A percentile compares a stretch with the other conserved stretches of the same genome.
Conservation (phyloP, 2,888 invertebrate species). For the Cephus pygmeus region DNA sequence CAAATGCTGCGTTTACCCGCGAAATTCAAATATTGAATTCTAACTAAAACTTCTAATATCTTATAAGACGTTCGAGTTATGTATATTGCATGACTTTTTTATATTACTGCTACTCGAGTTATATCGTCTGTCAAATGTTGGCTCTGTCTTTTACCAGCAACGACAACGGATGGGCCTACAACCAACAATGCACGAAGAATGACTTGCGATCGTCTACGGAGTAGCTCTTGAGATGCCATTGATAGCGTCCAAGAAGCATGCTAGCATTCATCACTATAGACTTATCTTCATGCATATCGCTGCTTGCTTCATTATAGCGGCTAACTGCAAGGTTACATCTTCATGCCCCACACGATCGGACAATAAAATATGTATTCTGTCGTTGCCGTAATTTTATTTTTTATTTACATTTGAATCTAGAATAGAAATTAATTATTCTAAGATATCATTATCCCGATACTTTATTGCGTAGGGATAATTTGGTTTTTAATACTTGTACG, state of each 20-base stretch:
- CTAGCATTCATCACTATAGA: constrained; percentile 47
- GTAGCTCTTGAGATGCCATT: constrained; percentile 39
- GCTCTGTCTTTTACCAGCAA: background rate
- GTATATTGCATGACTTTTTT: background rate
- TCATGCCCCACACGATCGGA: constrained; percentile 34
- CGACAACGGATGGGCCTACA: background rate
- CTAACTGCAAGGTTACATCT: constrained; percentile 38
- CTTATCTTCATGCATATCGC: constrained; percentile 42
- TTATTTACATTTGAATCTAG: background rate
- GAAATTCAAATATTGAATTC: background rate
- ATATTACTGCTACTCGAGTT: background rate
- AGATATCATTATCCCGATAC: background rate
- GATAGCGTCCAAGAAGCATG: constrained; percentile 40
- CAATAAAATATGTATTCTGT: background rate
- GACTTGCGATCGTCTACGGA: constrained; percentile 40
- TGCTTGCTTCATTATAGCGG: constrained; percentile 42
- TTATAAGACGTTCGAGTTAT: background rate
- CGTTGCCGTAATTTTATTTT: background rate
- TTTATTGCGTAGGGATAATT: background rate
- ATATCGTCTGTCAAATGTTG: background rate
- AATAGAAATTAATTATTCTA: background rate
- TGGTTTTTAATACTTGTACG: background rate
- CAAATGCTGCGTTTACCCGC: background rate
- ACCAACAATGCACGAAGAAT: constrained; percentile 24
- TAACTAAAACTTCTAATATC: background rate